A percentile compares a stretch with the other conserved stretches of the same genome.
phyloP scores from a whole-genome alignment of 2,888 invertebrate genomes.

The Pachliopta kotzebuea region DNA sequence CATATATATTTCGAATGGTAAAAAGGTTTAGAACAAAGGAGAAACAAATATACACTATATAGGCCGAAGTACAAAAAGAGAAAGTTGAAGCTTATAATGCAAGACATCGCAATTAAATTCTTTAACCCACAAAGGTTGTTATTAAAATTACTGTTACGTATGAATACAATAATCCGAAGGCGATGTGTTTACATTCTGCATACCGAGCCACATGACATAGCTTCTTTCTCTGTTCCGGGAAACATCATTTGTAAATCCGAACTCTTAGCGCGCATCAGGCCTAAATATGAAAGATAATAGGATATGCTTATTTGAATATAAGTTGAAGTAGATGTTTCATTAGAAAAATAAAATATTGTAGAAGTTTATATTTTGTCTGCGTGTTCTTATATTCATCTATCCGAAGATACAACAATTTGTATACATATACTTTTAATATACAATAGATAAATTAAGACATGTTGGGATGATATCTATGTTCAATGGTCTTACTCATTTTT shows the following conservation, averaged over 20 bases:
- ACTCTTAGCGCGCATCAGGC: background rate
- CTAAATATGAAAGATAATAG: background rate
- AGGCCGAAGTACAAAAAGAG: conserved; percentile 8
- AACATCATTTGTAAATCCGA: conserved; percentile 21
- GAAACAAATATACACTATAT: conserved; percentile 32
- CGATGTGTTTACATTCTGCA: conserved; percentile 35
- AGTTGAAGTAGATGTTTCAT: too few species aligned
- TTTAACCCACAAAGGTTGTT: conserved; percentile 31
- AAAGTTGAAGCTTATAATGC: conserved; percentile 26
- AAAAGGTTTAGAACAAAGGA: conserved; percentile 23
- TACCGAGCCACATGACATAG: conserved; percentile 31
- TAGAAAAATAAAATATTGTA: too few species aligned
- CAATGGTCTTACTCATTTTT: too few species aligned
- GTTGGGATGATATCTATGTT: too few species aligned
- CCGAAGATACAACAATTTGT: too few species aligned
- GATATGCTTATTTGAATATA: too few species aligned
- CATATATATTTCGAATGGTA: too few species aligned
- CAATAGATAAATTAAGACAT: too few species aligned
- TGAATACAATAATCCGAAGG: conserved; percentile 30
- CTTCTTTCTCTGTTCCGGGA: conserved; percentile 34
- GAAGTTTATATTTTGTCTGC: too few species aligned
- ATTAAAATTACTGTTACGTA: conserved; percentile 33
- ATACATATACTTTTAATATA: too few species aligned
- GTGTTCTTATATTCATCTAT: too few species aligned
- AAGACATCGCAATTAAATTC: conserved; percentile 18